phyloP scores from a whole-genome alignment of 64 coral and sea anemone genomes.

The Dendrophyllia cribrosa region DNA sequence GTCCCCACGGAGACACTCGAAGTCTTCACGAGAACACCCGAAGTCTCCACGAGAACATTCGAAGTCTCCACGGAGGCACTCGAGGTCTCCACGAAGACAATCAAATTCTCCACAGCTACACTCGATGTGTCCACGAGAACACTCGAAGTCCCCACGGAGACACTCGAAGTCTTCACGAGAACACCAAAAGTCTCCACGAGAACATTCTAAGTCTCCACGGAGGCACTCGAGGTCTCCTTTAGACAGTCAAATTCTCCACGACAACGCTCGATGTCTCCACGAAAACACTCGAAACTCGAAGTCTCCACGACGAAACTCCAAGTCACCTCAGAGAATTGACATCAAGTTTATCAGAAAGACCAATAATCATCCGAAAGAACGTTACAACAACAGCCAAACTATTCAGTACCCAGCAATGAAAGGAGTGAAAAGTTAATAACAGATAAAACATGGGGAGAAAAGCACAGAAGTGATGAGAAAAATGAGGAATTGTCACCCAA shows the following conservation, averaged over 20 bases:
- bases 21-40: background rate
- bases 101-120: no score
- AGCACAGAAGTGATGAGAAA: background rate
- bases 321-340: background rate
- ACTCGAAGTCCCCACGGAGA: background rate
- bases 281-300: background rate
- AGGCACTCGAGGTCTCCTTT: background rate
- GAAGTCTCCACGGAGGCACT: no score
- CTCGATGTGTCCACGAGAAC: background rate
- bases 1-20: no score
- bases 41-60: background rate
- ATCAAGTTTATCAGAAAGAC: background rate
- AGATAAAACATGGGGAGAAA: background rate
- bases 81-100: no score
- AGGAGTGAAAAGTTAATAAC: background rate
- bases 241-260: background rate
- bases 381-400: no score
- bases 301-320: background rate
- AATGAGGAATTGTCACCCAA: no score
- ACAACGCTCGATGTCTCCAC: background rate
- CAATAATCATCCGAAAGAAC: background rate
- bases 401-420: background rate
- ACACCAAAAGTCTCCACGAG: background rate
- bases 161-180: no score
- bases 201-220: background rate